Evolutionary conservation across 1,140 invertebrate species (phyloP), one percentile per base, ranked within the genome.

Genomic region (Calliphora vicina): DNA sequence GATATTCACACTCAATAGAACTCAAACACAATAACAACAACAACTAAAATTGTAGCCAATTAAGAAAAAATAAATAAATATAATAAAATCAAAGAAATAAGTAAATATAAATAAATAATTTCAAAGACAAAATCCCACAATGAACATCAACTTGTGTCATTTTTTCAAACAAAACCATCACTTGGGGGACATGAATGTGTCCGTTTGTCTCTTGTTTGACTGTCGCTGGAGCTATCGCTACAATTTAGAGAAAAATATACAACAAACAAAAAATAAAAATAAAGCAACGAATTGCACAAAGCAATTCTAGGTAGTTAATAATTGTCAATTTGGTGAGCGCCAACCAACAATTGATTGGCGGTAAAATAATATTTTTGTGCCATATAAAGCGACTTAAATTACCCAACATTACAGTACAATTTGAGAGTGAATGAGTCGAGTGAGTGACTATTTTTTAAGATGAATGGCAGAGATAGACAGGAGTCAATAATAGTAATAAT

Each of bases 361-460:
- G 74, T 78, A 78, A 78, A 78, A 78, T 78, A 78, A 78, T 78
- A 78, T 78, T 78, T 74, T 78, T 78, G 74, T 78, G 74, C 74
- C 74, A 78, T 78, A 78, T 78, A 78, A 78, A 78, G 74, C 74
- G 74, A 78, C 74, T 78, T 78, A 78, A 78, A 78, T 78, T 78
- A 78, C 74, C 74, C 74, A 78, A 78, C 74, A 78, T 78, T 78
- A 78, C 17, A 43, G 20, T 5, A 42, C 73, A 76, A 20, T 35
- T 29, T 35, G 73, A 73, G 27, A 35, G 72, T 35, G 72, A 35
- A n/a, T 74, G 72, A n/a, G 72, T 35, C 27, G 74, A 78, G n/a
- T 43, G 74, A 78, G 35, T 78, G 74, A 78, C 74, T 23, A 67
- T 67, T 67, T 23, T 67, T 23, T 67, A 67, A 67, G 61, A 67